phyloP scores from a whole-genome alignment of 2,888 invertebrate species.

The Trichopoda pennipes region DNA sequence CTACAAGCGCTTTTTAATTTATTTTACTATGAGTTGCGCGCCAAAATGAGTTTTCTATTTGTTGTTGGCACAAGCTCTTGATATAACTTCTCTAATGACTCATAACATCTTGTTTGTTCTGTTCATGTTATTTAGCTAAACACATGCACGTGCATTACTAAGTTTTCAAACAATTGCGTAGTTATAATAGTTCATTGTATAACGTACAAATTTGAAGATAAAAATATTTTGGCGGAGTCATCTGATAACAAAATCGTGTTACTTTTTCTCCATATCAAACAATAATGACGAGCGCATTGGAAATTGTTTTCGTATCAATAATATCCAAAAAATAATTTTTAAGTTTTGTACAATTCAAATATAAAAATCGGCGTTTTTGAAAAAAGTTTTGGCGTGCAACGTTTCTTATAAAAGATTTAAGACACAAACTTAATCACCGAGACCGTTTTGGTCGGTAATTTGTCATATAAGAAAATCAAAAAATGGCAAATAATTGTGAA shows the following conservation, averaged over 20 bases:
- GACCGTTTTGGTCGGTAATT: background rate
- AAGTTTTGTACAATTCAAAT: too few relatives aligned
- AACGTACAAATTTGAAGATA: constrained; percentile 22
- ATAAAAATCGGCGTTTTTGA: background rate
- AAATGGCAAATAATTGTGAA: constrained; percentile 35
- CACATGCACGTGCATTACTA: constrained; percentile 58
- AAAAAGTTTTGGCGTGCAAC: background rate
- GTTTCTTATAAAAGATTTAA: constrained; percentile 29
- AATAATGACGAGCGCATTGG: constrained; percentile 1
- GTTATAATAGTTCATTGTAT: constrained; percentile 26
- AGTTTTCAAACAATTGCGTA: constrained; percentile 24
- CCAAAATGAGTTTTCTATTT: constrained; percentile 52
- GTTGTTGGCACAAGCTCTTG: background rate
- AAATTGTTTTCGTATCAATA: background rate
- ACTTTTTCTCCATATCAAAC: background rate
- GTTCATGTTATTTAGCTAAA: constrained; percentile 4
- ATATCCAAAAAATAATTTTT: background rate
- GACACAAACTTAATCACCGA: constrained; percentile 14
- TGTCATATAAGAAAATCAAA: background rate
- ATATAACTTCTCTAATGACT: constrained; percentile 47
- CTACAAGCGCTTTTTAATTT: background rate
- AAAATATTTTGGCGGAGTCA: constrained; percentile 33
- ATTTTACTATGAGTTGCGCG: constrained; percentile 48
- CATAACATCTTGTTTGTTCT: constrained; percentile 13
- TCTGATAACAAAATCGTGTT: constrained; percentile 26